Base-by-base conservation (phyloP, 2,797 vertebrate species). In the Scarus forsteni region DNA sequence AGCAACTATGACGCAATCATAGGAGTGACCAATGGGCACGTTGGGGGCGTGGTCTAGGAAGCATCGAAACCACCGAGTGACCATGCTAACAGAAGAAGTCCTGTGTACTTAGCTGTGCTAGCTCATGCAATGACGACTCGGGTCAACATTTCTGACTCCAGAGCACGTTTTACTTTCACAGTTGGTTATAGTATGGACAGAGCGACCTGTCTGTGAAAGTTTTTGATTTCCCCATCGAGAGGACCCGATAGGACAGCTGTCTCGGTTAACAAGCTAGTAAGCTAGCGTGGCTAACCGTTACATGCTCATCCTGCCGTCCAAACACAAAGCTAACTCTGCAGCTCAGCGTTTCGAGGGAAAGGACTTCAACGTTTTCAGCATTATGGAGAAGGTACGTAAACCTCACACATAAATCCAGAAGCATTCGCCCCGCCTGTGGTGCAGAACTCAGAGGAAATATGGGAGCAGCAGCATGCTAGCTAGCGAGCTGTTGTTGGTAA, bases 381-480 rank as follows among this genome's bases (percentile, higher is more conserved):
- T 52, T 73, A 93, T 93, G 92, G 92, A 93, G 71, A 93, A 92
- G 92, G 92, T 93, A 89, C 36, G 8, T 38, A 36, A 14, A 11
- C 0, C 3, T 1, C 35, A 10, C 0, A 56, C 11, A 1, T 0
- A 1, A 8, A 6, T 1, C n/a, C 3, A 42, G 10, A 19, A 44
- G 36, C n/a, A 8, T 35, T 14, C 6, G 6, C 8, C 51, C 15
- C 6, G n/a, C 13, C 40, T 36, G n/a, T 7, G 6, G 8, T 1
- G 0, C 45, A 18, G 15, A 14, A 46, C 9, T 45, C 4, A 18
- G 44, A 46, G 40, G 27, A 1, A 6, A 55, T 38, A 1, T 6
- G 8, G 42, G 15, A 51, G 48, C 12, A 0, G 48, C 12, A 0
- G 36, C 14, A 27, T 60, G 60, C 51, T 13, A 42, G 66, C 70